Percentiles rank a stretch among this genome's conserved stretches.
Conservation (phyloP, 2,797 vertebrate genomes). For the Alca torda region DNA sequence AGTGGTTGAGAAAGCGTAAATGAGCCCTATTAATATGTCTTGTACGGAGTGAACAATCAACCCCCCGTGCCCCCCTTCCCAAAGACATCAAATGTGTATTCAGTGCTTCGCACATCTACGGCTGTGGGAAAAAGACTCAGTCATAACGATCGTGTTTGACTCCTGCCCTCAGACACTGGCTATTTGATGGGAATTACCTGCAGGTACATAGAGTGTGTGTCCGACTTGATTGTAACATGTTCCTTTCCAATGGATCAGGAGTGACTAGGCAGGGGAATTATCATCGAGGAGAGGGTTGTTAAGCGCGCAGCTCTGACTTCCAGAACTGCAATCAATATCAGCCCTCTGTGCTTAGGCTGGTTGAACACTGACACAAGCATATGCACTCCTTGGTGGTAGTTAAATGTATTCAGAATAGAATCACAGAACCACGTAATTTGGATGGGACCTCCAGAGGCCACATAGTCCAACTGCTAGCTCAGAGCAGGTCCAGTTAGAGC, state of each 20-base stretch:
- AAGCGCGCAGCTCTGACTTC: not conserved
- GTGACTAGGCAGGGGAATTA: not conserved
- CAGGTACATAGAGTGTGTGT: not conserved
- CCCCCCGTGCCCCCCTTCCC: fast-evolving
- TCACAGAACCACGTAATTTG: not conserved
- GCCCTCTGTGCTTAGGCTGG: not conserved
- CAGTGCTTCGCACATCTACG: not conserved
- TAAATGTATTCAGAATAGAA: not conserved
- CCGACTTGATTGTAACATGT: not conserved
- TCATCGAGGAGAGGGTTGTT: not conserved
- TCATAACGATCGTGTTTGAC: conserved; percentile 14
- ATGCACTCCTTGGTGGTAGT: not conserved
- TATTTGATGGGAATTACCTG: not conserved
- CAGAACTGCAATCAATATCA: not conserved
- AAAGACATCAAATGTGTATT: not conserved
- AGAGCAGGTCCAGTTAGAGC: not conserved
- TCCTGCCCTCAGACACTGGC: not conserved
- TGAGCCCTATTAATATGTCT: not conserved
- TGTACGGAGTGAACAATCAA: not conserved
- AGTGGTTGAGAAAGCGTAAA: conserved; percentile 4
- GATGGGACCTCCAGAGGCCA: not conserved
- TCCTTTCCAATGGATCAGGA: conserved; percentile 7
- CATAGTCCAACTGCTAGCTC: not conserved
- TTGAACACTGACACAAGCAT: not conserved
- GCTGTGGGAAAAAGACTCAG: not conserved